A percentile compares a stretch with the other conserved stretches of the same genome.
Evolutionary conservation across 2,113 vertebrate species (phyloP).

Genomic region (Silurus meridionalis): DNA sequence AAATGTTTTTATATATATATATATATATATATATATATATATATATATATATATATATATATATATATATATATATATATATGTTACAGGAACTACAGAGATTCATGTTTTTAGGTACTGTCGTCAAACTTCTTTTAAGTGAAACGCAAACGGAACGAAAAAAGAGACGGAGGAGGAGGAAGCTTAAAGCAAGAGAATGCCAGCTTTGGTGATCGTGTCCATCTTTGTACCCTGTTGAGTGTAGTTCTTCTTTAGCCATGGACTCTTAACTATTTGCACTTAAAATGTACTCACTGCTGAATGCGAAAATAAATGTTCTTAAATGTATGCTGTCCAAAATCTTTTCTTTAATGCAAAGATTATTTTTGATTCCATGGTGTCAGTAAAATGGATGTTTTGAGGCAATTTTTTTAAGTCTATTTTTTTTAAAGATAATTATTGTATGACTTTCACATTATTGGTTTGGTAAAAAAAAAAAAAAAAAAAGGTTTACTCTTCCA

Average conservation of each 20-base stretch:
- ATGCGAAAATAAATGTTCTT: conserved; percentile 99
- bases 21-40: conserved; percentile 51
- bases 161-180: conserved; percentile 59
- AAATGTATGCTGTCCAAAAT: conserved; percentile 75
- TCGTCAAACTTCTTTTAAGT: conserved; percentile 81
- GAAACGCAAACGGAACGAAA: conserved; percentile 42
- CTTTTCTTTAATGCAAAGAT: not conserved
- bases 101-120: conserved; percentile 86
- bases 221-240: conserved; percentile 92
- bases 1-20: conserved; percentile 74
- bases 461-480: not conserved
- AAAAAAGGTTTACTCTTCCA: not conserved
- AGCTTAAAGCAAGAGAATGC: conserved; percentile 64
- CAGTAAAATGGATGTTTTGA: not conserved
- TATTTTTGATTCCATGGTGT: not conserved
- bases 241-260: conserved; percentile 91
- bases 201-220: conserved; percentile 90
- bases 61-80: conserved; percentile 32
- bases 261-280: conserved; percentile 99
- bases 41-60: conserved; percentile 69
- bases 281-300: conserved; percentile 92
- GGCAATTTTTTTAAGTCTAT: not conserved
- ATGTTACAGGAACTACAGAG: conserved; percentile 78
- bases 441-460: not conserved
- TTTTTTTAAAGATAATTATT: not conserved